Base-by-base conservation (phyloP, 2,888 invertebrate genomes). In the Nomada lathburiana region DNA sequence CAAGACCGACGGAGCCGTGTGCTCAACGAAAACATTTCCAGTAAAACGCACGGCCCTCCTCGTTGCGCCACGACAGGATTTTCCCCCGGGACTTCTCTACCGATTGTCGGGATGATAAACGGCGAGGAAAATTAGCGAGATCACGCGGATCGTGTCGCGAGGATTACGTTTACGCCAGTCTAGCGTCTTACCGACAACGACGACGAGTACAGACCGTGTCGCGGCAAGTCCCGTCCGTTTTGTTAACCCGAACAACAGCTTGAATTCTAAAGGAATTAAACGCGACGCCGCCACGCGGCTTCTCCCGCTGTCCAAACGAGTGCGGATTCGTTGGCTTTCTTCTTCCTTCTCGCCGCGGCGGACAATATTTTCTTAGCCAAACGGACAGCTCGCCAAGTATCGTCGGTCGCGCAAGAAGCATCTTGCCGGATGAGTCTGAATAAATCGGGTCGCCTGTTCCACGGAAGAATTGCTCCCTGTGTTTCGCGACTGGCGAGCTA, bases 371-470 rank as follows among this genome's bases (percentile, higher is more conserved):
- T 62, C 74, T 68, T 77, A 71, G 73, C 64, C 77, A 20, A 50
- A n/a, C 36, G 57, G 42, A 62, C 23, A 11, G 23, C 11, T 13
- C 57, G 47, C 26, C 10, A 79, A 55, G 79, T 70, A 80, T 79
- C 68, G 76, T 53, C 71, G 53, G 70, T 84, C 79, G 69, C 86
- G 70, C 78, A 82, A 82, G 86, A 76, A 83, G 57, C 70, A 62
- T 68, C 70, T 68, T 64, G 74, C 74, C 64, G 79, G 86, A 72
- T 36, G 76, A 29, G 75, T 68, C 70, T 75, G 82, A 78, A 86
- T 78, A 87, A 85, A 85, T 85, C 83, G 82, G 83, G 84, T 83
- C 81, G 82, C 82, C 74, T 69, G 72, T 68, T 65, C 29, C 50
- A 42, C 75, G 81, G 26, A n/a, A 81, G 86, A 85, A 82, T 86